Evolutionary conservation across 1,140 invertebrate species (phyloP).

Genomic region (Gryllus bimaculatus): DNA sequence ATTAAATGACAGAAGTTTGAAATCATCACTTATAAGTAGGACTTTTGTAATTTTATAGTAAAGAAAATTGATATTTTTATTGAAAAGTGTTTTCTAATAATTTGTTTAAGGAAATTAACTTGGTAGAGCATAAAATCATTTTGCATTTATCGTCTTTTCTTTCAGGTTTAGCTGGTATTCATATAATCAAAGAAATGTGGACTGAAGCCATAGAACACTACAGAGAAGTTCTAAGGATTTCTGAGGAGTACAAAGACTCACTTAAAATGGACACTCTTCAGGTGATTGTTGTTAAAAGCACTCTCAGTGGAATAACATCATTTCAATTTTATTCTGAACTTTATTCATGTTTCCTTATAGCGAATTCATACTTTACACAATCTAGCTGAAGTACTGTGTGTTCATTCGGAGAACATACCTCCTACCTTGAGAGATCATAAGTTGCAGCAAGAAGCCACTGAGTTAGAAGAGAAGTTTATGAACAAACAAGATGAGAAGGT

Average conservation of each 20-base stretch:
- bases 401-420: constrained; percentile 31
- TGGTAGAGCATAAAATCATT: constrained; percentile 8
- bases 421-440: constrained; percentile 43
- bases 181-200: constrained; percentile 47
- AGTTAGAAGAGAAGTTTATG: constrained; percentile 52
- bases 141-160: constrained; percentile 11
- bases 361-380: constrained; percentile 62
- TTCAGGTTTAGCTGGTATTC: constrained; percentile 46
- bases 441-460: constrained; percentile 39
- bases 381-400: constrained; percentile 43
- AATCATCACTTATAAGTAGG: not conserved
- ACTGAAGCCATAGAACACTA: constrained; percentile 49
- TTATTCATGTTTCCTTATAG: constrained; percentile 24
- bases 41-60: not conserved
- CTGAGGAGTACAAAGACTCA: constrained; percentile 41
- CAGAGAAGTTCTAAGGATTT: constrained; percentile 45
- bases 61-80: too few relatives aligned
- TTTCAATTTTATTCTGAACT: not conserved
- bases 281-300: constrained; percentile 22
- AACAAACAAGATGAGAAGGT: constrained; percentile 31
- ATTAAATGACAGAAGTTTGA: not conserved
- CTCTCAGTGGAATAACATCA: not conserved
- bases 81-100: too few relatives aligned
- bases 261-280: constrained; percentile 49
- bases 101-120: not conserved